Evolutionary conservation across 2,888 invertebrate genomes (phyloP).

Genomic region (Ophion obscuratus): DNA sequence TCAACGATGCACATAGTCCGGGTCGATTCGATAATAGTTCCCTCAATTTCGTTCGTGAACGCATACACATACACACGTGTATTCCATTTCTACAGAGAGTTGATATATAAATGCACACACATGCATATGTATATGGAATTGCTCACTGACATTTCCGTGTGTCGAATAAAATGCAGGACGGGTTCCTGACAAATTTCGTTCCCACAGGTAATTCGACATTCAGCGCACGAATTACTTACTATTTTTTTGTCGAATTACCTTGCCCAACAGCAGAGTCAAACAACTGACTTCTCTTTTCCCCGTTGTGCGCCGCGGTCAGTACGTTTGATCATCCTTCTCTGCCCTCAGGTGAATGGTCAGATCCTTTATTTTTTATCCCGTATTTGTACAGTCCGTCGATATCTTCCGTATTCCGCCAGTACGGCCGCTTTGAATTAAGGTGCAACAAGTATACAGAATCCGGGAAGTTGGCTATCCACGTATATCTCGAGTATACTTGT

Average conservation of each 20-base stretch:
- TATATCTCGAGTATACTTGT: not conserved
- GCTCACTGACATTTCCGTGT: not conserved
- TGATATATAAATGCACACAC: not conserved
- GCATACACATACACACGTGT: not conserved
- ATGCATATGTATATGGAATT: not conserved
- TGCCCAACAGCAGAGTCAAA: constrained; percentile 21
- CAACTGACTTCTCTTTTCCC: constrained; percentile 38
- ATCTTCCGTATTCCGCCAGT: constrained; percentile 28
- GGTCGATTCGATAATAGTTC: no score
- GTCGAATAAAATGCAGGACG: constrained; percentile 42
- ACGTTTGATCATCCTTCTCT: constrained; percentile 12
- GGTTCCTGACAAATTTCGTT: constrained; percentile 47
- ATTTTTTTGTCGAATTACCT: constrained; percentile 51
- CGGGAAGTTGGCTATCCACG: constrained; percentile 1
- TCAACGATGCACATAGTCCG: no score
- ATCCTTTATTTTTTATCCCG: not conserved
- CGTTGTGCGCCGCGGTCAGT: not conserved
- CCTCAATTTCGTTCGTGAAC: not conserved
- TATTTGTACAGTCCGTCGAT: not conserved
- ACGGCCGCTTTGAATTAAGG: constrained; percentile 41
- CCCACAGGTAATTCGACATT: constrained; percentile 47
- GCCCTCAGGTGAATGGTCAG: not conserved
- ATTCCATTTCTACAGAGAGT: not conserved
- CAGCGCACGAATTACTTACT: constrained; percentile 55
- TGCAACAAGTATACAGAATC: constrained; percentile 68